These are phyloP conservation scores for Phasia obesa DNA, from an alignment of 2,888 invertebrate genomes.

Conservation along the genomic window DNA sequence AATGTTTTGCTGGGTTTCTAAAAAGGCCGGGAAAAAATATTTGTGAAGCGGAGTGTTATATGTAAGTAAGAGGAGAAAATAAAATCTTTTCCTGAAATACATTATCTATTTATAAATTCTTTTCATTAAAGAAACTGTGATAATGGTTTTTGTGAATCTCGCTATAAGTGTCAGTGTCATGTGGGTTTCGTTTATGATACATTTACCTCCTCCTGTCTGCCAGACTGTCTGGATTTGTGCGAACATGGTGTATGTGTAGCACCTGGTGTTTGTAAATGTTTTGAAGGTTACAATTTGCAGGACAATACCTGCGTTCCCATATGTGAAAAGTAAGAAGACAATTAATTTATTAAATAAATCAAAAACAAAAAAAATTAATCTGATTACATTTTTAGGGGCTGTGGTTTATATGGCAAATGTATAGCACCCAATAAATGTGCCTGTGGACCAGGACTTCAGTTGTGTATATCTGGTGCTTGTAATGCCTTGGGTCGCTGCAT, in stretches of 20 bases:
- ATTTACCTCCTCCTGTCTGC: constrained; percentile 78
- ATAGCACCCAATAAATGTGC: constrained; percentile 79
- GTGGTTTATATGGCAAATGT: constrained; percentile 79
- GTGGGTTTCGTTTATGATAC: constrained; percentile 78
- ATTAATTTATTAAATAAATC: background rate
- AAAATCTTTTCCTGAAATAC: background rate
- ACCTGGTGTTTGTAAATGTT: constrained; percentile 85
- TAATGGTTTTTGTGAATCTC: constrained; percentile 83
- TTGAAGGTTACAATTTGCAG: constrained; percentile 83
- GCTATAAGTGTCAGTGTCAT: constrained; percentile 79
- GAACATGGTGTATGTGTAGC: constrained; percentile 85
- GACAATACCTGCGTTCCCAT: constrained; percentile 78
- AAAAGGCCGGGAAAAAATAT: constrained; percentile 77
- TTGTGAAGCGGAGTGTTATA: constrained; percentile 79
- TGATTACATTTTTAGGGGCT: constrained; percentile 73
- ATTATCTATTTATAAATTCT: too few relatives aligned
- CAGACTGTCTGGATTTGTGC: constrained; percentile 77
- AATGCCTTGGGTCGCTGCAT: constrained; percentile 75
- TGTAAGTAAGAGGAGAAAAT: constrained; percentile 73
- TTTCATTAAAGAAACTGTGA: constrained; percentile 77
- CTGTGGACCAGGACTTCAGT: constrained; percentile 77
- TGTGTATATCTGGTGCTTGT: constrained; percentile 76
- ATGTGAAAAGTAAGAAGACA: constrained; percentile 77
- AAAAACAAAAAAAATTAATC: background rate
- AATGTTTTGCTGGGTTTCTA: constrained; percentile 82